Base-by-base conservation (phyloP, 2,113 vertebrate species). In the Callospermophilus lateralis region DNA sequence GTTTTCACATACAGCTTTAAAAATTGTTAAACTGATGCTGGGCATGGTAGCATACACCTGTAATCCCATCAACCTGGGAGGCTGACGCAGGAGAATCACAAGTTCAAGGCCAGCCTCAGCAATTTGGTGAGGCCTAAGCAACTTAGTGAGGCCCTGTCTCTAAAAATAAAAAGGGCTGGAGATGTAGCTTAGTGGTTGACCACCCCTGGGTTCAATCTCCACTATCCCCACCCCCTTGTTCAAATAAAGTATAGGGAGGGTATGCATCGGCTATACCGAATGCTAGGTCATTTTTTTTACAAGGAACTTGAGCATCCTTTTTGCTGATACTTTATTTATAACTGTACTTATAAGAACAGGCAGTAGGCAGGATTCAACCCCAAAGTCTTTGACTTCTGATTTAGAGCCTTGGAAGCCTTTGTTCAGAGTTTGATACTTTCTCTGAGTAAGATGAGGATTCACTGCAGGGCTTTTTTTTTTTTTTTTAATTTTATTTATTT, bases 401-500 rank as follows among this genome's bases (percentile, higher is more conserved):
- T 51, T 53, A 45, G 45, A 84, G 73, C 34, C 32, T 68, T 37
- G 37, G 30, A 42, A n/a, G 37, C 19, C 20, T 4, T 45, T 89
- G 84, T 45, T 51, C 22, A 61, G 55, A 94, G 72, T 77, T 53
- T 28, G 76, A 26, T 42, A 45, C 91, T 32, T 63, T 37, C 48
- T 67, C n/a, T 16, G 13, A 91, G 53, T 24, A 45, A 42, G 58
- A 39, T 67, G 95, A 88, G 67, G 76, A 70, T 96, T 77, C 61
- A 1, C 16, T 63, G 39, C 67, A 51, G 45, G 70, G 4, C 4
- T 55, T 55, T 55, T 55, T 55, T 55, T 55, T 51, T 51, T 55
- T 51, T 53, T 53, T 53, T 53, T 45, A 0, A 45, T 9, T 45
- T 45, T 45, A 45, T 45, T 45, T 8, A 45, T 45, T 45, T 45